Evolutionary conservation across 2,888 invertebrate species (phyloP).

Genomic region (Amphipyra berbera): DNA sequence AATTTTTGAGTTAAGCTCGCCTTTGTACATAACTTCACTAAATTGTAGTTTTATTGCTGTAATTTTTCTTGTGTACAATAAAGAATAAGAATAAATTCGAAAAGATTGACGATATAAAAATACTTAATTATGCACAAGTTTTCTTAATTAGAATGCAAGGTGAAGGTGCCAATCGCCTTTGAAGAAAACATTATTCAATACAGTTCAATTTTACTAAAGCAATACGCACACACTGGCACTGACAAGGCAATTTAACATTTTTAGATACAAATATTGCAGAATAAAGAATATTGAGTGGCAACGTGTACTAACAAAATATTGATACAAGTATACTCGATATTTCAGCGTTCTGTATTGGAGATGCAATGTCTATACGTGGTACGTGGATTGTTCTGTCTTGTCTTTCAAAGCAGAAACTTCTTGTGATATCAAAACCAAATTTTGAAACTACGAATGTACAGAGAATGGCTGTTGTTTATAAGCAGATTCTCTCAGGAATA

Average conservation of each 20-base stretch:
- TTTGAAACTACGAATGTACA: constrained; percentile 6
- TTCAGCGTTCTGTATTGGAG: constrained; percentile 15
- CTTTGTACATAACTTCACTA: too few species aligned
- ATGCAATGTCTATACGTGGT: constrained; percentile 6
- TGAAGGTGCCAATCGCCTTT: not conserved
- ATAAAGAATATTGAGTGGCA: constrained; percentile 45
- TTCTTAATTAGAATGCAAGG: not conserved
- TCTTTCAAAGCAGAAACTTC: constrained; percentile 15
- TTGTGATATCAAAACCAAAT: constrained; percentile 10
- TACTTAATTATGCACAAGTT: too few species aligned
- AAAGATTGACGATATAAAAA: too few species aligned
- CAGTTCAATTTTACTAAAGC: constrained; percentile 22
- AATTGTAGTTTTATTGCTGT: too few species aligned
- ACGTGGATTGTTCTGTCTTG: constrained; percentile 4
- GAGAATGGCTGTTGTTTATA: not conserved
- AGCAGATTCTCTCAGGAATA: too few species aligned
- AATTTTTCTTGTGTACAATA: too few species aligned
- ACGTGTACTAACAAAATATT: constrained; percentile 38
- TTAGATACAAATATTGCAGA: constrained; percentile 31
- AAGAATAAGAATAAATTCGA: too few species aligned
- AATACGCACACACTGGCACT: constrained; percentile 38
- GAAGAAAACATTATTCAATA: constrained; percentile 18
- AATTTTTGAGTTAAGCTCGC: too few species aligned
- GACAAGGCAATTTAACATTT: constrained; percentile 50
- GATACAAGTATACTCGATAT: constrained; percentile 27